A percentile compares a stretch with the other conserved stretches of the same genome.
phyloP scores from a whole-genome alignment of 1,140 invertebrate genomes.

The Brachionus sp. region DNA sequence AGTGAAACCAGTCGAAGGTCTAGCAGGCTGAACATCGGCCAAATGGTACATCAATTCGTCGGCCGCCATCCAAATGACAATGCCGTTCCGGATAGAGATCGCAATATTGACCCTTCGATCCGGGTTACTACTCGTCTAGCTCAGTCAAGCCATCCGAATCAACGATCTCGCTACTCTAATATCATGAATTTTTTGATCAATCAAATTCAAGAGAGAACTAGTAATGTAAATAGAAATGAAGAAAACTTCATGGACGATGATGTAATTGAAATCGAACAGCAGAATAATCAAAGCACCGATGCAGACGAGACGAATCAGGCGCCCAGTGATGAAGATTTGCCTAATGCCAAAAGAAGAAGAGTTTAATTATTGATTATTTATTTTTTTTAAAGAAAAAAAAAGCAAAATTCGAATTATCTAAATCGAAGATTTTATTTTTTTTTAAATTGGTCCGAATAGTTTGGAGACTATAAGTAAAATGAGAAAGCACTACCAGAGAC shows the following conservation, averaged over 20 bases:
- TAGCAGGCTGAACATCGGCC: not conserved
- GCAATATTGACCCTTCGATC: not conserved
- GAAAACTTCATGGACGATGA: not conserved
- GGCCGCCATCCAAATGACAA: not conserved
- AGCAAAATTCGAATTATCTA: not conserved
- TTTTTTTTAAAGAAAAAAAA: not conserved
- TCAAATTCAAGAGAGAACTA: not conserved
- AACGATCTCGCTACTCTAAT: not conserved
- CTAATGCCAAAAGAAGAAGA: slow-evolving; percentile 25
- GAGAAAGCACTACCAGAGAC: not conserved
- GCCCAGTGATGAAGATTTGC: not conserved
- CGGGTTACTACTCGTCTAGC: not conserved
- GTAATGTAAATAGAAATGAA: slow-evolving; percentile 3
- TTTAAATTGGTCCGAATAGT: not conserved
- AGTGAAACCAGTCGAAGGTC: not conserved
- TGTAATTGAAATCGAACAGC: not conserved
- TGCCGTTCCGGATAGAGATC: not conserved
- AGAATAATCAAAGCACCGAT: not conserved
- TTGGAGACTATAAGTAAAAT: not conserved
- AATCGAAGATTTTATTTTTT: slow-evolving; percentile 4
- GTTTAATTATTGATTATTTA: slow-evolving; percentile 21
- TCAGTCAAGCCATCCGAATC: not conserved
- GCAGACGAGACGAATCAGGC: not conserved
- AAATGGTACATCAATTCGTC: not conserved
- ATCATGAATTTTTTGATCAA: slow-evolving; percentile 10